These are phyloP conservation scores for Aphis gossypii DNA, from an alignment of 1,140 invertebrate genomes.

Conservation along the genomic window DNA sequence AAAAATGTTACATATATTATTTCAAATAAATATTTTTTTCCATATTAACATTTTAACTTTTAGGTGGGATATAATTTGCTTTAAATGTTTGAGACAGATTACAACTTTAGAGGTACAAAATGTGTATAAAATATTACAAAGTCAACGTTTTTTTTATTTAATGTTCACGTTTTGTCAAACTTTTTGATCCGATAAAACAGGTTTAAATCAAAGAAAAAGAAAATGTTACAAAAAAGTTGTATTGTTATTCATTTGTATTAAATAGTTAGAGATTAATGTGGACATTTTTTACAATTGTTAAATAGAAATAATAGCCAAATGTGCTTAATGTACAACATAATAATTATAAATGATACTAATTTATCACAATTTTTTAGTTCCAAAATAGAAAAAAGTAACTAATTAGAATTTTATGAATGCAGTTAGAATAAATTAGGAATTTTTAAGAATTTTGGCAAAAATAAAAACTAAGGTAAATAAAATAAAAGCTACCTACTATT, in stretches of 20 bases:
- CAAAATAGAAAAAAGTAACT: too few species aligned
- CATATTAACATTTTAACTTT: not conserved
- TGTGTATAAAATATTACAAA: not conserved
- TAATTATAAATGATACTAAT: not conserved
- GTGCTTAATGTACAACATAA: not conserved
- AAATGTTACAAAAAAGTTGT: not conserved
- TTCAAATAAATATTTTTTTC: not conserved
- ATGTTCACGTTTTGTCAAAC: not conserved
- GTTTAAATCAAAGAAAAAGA: conserved; percentile 11
- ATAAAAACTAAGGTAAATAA: too few species aligned
- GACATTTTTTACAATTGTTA: not conserved
- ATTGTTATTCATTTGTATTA: not conserved
- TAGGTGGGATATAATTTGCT: not conserved
- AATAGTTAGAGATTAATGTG: not conserved
- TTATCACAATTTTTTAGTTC: not conserved
- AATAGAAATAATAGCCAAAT: not conserved
- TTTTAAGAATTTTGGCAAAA: too few species aligned
- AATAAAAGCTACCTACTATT: too few species aligned
- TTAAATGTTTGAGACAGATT: conserved; percentile 11
- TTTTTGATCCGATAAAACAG: conserved; percentile 18
- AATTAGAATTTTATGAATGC: too few species aligned
- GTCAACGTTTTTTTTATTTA: not conserved
- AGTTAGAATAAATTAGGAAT: too few species aligned
- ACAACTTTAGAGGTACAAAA: not conserved
- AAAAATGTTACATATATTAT: not conserved